A percentile compares a stretch with the other conserved stretches of the same genome.
Evolutionary conservation across 2,888 invertebrate species (phyloP).

Genomic region (Limnephilus auricula): DNA sequence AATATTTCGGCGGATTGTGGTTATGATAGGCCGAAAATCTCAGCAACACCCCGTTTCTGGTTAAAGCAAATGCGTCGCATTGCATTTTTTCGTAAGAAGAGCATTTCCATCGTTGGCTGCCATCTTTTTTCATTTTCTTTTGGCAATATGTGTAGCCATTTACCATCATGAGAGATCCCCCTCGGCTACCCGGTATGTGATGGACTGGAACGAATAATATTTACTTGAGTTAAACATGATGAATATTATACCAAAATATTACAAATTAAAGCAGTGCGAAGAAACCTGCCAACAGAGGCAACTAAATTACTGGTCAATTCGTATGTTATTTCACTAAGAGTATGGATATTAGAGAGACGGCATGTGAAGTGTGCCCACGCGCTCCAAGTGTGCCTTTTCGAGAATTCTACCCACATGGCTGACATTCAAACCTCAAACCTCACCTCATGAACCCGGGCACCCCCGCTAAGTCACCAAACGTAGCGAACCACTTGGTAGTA

Average conservation of each 20-base stretch:
- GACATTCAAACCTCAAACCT: no score
- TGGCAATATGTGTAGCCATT: constrained; percentile 5
- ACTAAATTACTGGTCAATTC: no score
- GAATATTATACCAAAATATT: not conserved
- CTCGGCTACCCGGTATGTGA: not conserved
- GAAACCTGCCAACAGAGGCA: no score
- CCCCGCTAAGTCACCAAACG: no score
- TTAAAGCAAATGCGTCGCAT: not conserved
- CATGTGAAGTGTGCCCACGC: no score
- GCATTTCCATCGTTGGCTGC: not conserved
- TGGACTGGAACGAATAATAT: not conserved
- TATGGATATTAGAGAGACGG: no score
- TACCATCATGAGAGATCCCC: constrained; percentile 17
- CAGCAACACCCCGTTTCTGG: not conserved
- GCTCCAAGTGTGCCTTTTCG: no score
- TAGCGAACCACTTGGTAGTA: no score
- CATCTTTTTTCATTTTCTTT: constrained; percentile 5
- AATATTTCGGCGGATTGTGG: constrained; percentile 73
- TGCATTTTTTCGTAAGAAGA: not conserved
- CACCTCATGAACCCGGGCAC: no score
- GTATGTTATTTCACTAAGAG: no score
- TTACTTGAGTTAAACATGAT: not conserved
- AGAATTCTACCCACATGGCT: no score
- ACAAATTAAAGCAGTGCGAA: no score
- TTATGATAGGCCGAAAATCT: constrained; percentile 73